phyloP scores from a whole-genome alignment of 2,797 vertebrate species.

The Dallia pectoralis region DNA sequence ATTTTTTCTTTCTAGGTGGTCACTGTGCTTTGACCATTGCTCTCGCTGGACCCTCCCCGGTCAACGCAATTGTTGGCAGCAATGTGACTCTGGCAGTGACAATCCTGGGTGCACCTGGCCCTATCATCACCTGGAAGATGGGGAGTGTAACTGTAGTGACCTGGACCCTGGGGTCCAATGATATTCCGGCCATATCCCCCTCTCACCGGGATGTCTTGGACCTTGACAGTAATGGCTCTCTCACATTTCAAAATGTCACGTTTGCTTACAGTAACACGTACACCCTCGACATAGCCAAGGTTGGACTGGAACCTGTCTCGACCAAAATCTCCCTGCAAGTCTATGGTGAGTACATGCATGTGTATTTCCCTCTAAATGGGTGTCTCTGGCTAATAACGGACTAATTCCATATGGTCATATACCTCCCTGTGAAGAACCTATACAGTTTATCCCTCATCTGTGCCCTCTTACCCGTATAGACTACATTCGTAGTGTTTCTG shows the following conservation, averaged over 20 bases:
- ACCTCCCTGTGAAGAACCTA: neutral
- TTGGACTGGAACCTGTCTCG: constrained; percentile 31
- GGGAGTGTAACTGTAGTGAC: constrained; percentile 43
- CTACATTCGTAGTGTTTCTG: constrained; percentile 41
- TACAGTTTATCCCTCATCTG: neutral
- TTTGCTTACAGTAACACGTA: constrained; percentile 50
- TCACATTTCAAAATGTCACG: constrained; percentile 57
- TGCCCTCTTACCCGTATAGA: constrained; percentile 50
- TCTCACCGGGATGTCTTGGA: constrained; percentile 28
- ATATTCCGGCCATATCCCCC: constrained; percentile 27
- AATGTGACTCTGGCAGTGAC: constrained; percentile 64
- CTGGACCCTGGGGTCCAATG: constrained; percentile 47
- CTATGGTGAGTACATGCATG: constrained; percentile 61
- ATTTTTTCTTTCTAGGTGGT: constrained; percentile 40
- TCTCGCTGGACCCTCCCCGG: constrained; percentile 20
- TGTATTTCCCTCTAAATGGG: neutral
- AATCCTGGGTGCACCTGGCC: constrained; percentile 46
- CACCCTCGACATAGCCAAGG: constrained; percentile 55
- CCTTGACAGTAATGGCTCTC: constrained; percentile 57
- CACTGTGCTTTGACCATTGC: constrained; percentile 43
- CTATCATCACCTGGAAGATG: constrained; percentile 61
- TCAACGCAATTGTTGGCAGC: constrained; percentile 48
- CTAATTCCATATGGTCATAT: neutral
- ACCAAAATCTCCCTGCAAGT: constrained; percentile 59
- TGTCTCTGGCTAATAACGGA: neutral